Conservation (phyloP, 2,797 vertebrate genomes). For the Delichon dasypus region DNA sequence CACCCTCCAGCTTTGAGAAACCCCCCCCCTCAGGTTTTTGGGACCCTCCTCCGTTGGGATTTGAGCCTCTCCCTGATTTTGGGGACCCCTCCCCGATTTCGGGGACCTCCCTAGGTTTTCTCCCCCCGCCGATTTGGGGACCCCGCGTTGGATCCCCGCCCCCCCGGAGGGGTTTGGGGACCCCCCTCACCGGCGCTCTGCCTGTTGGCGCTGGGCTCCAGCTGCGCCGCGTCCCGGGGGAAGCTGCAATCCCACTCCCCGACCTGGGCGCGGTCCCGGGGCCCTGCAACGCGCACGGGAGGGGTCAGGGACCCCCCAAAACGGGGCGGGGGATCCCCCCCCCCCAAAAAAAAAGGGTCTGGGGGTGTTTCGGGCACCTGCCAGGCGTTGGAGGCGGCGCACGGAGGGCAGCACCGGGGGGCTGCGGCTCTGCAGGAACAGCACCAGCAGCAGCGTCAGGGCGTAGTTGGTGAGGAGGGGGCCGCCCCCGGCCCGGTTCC, state of each 20-base stretch:
- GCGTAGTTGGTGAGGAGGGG: conserved; percentile 92
- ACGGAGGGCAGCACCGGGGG: conserved; percentile 84
- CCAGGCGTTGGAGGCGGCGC: conserved; percentile 78
- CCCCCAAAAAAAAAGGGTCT: neutral
- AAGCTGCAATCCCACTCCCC: conserved; percentile 93
- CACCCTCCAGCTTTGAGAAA: no score
- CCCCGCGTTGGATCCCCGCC: no score
- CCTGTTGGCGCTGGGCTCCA: conserved; percentile 82
- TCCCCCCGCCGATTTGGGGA: no score
- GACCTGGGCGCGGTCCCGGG: conserved; percentile 82
- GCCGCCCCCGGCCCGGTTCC: conserved; percentile 84
- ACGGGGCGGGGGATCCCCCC: rapidly evolving
- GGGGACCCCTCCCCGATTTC: no score
- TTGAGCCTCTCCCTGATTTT: no score
- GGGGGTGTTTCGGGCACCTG: conserved; percentile 71
- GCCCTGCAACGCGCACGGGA: conserved; percentile 65
- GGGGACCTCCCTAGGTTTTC: no score
- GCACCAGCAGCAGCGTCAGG: conserved; percentile 87
- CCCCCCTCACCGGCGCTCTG: conserved; percentile 83
- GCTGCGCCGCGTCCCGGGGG: conserved; percentile 78
- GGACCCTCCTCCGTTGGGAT: no score
- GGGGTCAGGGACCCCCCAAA: neutral
- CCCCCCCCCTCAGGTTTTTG: no score
- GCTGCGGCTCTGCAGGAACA: conserved; percentile 87
- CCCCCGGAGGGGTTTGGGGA: no score